phyloP scores from a whole-genome alignment of 2,888 invertebrate genomes.

The Euzetes globulus region DNA sequence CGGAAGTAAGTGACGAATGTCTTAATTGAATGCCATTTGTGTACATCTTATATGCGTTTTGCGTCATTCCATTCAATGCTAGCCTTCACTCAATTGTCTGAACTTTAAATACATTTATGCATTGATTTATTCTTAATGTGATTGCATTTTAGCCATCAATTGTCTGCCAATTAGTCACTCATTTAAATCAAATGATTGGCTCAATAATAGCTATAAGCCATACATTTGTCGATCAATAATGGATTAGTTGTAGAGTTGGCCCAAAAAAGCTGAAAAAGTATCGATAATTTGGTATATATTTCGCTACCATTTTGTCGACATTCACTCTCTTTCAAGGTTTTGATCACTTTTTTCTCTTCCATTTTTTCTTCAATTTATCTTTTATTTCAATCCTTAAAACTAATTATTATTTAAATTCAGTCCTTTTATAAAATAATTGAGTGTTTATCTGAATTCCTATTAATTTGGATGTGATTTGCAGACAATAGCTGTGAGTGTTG shows the following conservation, averaged over 20 bases:
- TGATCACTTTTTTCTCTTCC: not conserved
- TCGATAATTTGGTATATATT: constrained; percentile 6
- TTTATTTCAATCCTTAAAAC: not conserved
- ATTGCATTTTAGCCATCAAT: not conserved
- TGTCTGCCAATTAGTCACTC: not conserved
- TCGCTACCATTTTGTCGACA: constrained; percentile 6
- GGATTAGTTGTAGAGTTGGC: not conserved
- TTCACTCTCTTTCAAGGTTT: constrained; percentile 8
- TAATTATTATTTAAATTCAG: too few species aligned
- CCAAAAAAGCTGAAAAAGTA: not conserved
- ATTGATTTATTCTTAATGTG: not conserved
- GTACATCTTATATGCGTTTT: too few species aligned
- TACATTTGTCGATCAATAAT: not conserved
- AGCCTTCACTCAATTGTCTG: too few species aligned
- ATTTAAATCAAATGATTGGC: not conserved
- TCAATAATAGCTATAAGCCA: not conserved
- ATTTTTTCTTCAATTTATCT: not conserved
- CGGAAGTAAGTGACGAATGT: too few species aligned
- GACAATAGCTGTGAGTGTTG: too few species aligned
- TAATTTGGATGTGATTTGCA: too few species aligned
- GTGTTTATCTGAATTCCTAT: too few species aligned
- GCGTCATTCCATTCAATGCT: too few species aligned
- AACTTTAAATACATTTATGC: too few species aligned
- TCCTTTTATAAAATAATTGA: too few species aligned
- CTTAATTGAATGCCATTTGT: too few species aligned